Percentiles rank a stretch among this genome's conserved stretches.
phyloP scores from a whole-genome alignment of 1,140 invertebrate genomes.

The Musca vetustissima region DNA sequence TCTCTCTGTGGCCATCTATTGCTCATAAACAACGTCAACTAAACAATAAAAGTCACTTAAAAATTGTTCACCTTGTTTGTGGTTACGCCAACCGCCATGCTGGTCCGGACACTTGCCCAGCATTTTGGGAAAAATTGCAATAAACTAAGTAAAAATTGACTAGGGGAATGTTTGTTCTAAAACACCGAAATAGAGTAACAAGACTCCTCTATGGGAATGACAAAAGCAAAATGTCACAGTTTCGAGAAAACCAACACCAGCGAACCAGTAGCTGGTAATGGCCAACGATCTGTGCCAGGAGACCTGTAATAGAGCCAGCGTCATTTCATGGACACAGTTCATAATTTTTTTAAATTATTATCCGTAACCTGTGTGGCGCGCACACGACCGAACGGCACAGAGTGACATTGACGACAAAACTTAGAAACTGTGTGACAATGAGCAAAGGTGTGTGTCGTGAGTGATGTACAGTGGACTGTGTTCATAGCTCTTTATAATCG shows the following conservation, averaged over 20 bases:
- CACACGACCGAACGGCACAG: not conserved
- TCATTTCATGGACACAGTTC: slow-evolving; percentile 47
- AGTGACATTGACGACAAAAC: not conserved
- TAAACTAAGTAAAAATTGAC: not conserved
- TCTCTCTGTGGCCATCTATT: not conserved
- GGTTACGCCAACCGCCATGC: slow-evolving; percentile 31
- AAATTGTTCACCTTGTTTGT: slow-evolving; percentile 51
- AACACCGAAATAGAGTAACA: not conserved
- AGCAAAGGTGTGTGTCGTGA: too few species aligned
- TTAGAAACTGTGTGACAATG: slow-evolving; percentile 21
- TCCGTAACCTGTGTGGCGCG: slow-evolving; percentile 41
- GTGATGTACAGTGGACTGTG: too few species aligned
- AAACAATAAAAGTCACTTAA: not conserved
- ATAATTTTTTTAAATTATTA: slow-evolving; percentile 54
- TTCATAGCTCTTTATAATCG: too few species aligned
- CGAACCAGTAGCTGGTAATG: not conserved
- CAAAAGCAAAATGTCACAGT: too few species aligned
- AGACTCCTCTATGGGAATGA: too few species aligned
- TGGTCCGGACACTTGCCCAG: not conserved
- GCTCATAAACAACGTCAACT: too few species aligned
- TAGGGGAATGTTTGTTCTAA: not conserved
- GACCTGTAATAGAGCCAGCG: slow-evolving; percentile 31
- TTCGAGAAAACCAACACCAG: too few species aligned
- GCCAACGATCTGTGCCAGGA: slow-evolving; percentile 16
- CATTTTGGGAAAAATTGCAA: not conserved